A percentile compares a stretch with the other conserved stretches of the same genome.
Evolutionary conservation across 2,888 invertebrate genomes (phyloP).

Genomic region (Myathropa florea): DNA sequence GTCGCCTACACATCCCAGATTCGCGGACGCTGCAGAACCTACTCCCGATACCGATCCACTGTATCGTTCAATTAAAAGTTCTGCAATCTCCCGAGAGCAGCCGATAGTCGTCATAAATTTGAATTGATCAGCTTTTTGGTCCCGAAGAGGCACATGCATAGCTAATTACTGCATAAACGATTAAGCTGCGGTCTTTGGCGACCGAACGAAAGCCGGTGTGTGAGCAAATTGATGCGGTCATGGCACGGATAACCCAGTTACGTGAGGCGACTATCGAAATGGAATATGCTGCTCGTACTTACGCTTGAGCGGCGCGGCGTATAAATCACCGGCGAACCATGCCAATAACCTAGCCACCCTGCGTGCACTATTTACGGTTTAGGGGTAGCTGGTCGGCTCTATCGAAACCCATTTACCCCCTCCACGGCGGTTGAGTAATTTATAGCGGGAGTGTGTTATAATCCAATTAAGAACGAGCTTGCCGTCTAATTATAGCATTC

Average conservation of each 20-base stretch:
- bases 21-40: too few species aligned
- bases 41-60: too few species aligned
- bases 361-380: background rate
- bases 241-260: slow-evolving; percentile 63
- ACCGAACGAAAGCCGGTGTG: slow-evolving; percentile 10
- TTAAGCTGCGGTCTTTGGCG: slow-evolving; percentile 39
- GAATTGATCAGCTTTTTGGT: background rate
- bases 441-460: slow-evolving; percentile 23
- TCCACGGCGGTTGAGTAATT: background rate
- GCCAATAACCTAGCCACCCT: background rate
- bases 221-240: slow-evolving; percentile 57
- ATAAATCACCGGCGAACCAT: background rate
- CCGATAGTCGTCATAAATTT: background rate
- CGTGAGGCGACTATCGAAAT: slow-evolving; percentile 59
- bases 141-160: slow-evolving; percentile 17
- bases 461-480: slow-evolving; percentile 61
- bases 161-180: slow-evolving; percentile 54
- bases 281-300: slow-evolving; percentile 33
- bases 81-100: background rate
- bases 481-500: slow-evolving; percentile 42
- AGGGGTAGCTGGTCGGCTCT: background rate
- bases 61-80: background rate
- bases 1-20: too few species aligned
- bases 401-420: background rate
- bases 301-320: background rate